phyloP scores from a whole-genome alignment of 2,113 vertebrate species.

The Pachycephala philippinensis region DNA sequence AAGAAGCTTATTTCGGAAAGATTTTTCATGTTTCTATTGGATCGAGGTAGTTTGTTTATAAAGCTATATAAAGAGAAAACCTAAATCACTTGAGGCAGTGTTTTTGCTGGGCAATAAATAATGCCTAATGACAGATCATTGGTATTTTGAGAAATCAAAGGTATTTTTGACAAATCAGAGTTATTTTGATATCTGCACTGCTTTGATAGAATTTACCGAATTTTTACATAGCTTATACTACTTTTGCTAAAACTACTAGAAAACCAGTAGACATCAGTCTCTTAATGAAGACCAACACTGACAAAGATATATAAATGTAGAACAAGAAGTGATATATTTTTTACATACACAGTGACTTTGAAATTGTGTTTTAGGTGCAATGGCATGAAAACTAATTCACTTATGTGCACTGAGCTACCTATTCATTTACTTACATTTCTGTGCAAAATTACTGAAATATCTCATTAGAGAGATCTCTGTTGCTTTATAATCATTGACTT shows the following conservation, averaged over 20 bases:
- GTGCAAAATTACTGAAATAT: neutral
- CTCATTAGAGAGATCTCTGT: neutral
- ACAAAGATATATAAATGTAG: neutral
- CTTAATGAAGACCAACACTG: neutral
- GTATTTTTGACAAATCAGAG: neutral
- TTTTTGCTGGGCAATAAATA: neutral
- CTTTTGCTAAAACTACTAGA: neutral
- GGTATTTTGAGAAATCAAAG: neutral
- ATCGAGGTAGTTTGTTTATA: neutral
- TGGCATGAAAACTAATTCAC: neutral
- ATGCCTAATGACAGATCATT: neutral
- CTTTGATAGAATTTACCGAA: neutral
- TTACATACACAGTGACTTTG: neutral
- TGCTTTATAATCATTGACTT: neutral
- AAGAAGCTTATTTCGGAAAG: neutral
- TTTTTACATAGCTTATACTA: neutral
- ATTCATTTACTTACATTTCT: neutral
- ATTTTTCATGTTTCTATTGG: neutral
- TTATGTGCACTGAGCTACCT: neutral
- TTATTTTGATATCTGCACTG: neutral
- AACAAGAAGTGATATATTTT: neutral
- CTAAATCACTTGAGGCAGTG: neutral
- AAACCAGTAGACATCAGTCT: neutral
- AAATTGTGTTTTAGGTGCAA: neutral
- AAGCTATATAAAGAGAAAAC: neutral